Conservation (phyloP, 2,797 vertebrate species). For the Bradypus variegatus region DNA sequence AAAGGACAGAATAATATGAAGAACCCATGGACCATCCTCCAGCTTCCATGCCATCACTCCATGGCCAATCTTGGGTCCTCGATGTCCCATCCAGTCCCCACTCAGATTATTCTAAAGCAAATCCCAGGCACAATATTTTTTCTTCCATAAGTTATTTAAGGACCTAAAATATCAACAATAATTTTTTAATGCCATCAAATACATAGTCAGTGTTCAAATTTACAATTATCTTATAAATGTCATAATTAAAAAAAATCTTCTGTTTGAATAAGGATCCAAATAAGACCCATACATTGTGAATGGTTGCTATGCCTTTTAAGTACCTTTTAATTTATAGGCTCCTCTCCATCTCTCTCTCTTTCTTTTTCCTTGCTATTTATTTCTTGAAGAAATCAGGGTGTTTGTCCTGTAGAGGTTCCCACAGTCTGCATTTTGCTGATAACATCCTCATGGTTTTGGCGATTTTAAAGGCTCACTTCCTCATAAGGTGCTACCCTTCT, state of each 20-base stretch:
- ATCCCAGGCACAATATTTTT: background rate
- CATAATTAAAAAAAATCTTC: background rate
- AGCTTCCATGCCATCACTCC: background rate
- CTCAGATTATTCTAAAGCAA: background rate
- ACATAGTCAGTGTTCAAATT: background rate
- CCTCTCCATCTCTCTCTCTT: background rate
- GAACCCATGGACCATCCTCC: background rate
- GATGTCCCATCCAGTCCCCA: background rate
- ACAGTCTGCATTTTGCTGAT: background rate
- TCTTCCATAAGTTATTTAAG: background rate
- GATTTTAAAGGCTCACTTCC: background rate
- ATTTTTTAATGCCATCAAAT: background rate
- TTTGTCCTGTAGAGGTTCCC: background rate
- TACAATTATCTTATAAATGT: background rate
- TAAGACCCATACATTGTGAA: background rate
- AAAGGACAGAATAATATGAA: background rate
- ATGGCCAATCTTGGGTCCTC: background rate
- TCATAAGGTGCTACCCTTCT: background rate
- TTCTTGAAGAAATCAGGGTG: background rate
- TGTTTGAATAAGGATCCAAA: background rate
- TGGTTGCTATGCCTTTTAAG: background rate
- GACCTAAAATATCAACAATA: background rate
- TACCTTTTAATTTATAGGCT: background rate
- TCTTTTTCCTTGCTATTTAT: background rate
- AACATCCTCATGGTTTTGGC: background rate